Evolutionary conservation across 2,797 vertebrate genomes (phyloP).

Genomic region (Glossophaga mutica): DNA sequence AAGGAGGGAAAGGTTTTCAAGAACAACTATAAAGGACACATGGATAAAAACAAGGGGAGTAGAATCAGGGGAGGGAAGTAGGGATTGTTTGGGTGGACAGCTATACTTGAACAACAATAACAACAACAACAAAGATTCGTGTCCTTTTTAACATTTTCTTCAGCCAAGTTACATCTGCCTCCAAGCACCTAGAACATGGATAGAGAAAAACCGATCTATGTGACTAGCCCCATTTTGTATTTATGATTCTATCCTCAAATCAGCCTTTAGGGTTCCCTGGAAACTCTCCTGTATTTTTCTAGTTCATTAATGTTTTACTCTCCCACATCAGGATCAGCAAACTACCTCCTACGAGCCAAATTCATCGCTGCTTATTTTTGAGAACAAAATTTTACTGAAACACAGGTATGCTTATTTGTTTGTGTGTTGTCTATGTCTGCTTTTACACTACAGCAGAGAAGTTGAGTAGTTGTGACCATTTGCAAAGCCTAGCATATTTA

Average conservation of each 20-base stretch:
- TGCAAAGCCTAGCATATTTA: not conserved
- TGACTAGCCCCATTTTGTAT: not conserved
- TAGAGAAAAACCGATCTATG: not conserved
- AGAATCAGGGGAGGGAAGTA: too few relatives aligned
- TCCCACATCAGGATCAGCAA: not conserved
- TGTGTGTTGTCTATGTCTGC: not conserved
- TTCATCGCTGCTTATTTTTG: not conserved
- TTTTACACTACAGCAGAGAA: not conserved
- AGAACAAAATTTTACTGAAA: not conserved
- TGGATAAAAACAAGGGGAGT: too few relatives aligned
- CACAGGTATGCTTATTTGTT: not conserved
- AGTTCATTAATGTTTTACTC: not conserved
- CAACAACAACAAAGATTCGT: not conserved
- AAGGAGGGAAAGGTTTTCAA: too few relatives aligned
- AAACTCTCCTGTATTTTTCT: not conserved
- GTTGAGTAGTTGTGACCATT: not conserved
- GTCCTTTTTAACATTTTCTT: not conserved
- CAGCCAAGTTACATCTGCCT: not conserved
- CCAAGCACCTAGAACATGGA: not conserved
- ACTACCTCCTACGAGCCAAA: not conserved
- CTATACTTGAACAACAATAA: too few relatives aligned
- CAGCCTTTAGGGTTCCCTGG: not conserved
- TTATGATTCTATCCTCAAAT: not conserved
- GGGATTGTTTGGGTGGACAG: too few relatives aligned
- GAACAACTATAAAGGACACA: too few relatives aligned